phyloP scores from a whole-genome alignment of 2,888 invertebrate genomes.

The Atrina japonica region DNA sequence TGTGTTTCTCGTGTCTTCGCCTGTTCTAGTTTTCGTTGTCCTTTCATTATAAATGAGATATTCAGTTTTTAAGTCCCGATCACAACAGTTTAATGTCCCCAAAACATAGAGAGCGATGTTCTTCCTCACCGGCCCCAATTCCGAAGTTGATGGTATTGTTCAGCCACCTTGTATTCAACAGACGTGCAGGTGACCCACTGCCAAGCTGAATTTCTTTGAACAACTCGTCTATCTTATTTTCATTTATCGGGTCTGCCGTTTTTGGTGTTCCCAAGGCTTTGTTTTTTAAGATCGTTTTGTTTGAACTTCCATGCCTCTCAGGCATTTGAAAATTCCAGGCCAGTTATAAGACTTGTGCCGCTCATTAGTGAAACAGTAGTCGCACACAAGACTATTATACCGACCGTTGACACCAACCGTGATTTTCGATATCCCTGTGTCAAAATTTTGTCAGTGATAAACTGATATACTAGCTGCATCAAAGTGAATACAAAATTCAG shows the following conservation, averaged over 20 bases:
- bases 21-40: conserved; percentile 1
- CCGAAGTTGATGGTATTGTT: conserved; percentile 1
- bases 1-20: neutral
- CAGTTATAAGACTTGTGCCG: neutral
- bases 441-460: no score
- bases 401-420: no score
- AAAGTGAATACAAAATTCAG: no score
- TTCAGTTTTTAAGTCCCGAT: neutral
- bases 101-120: conserved; percentile 1
- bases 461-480: no score
- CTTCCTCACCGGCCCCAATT: neutral
- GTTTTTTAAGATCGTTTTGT: conserved; percentile 7
- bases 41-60: conserved; percentile 2
- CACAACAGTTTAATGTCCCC: conserved; percentile 7
- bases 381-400: no score
- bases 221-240: neutral
- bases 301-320: conserved; percentile 6
- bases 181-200: neutral
- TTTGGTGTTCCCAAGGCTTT: conserved; percentile 1
- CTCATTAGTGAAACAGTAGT: no score
- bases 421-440: no score
- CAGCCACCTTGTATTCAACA: neutral
- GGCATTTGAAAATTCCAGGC: conserved; percentile 1
- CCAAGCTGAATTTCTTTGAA: neutral
- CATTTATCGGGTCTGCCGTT: neutral